These are phyloP conservation scores for Protaetia brevitarsis DNA, from an alignment of 1,140 invertebrate genomes.

Conservation along the genomic window DNA sequence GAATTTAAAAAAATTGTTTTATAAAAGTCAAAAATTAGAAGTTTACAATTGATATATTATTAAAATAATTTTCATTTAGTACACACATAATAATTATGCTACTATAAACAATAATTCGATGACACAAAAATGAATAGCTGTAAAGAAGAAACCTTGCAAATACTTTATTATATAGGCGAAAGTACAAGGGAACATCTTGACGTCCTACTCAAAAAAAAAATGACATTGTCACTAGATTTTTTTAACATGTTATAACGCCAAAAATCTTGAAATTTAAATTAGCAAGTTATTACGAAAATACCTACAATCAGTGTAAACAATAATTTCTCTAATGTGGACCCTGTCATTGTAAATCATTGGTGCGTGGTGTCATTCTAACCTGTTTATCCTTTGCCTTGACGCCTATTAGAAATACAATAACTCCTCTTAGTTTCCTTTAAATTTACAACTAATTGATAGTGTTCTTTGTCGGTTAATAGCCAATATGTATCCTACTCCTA, in stretches of 20 bases:
- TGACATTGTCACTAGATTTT: not conserved
- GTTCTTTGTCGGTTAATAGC: not conserved
- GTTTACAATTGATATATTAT: too few relatives aligned
- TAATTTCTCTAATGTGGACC: not conserved
- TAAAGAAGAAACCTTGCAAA: not conserved
- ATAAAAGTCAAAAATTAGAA: too few relatives aligned
- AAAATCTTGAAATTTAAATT: slow-evolving; percentile 8
- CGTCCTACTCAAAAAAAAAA: not conserved
- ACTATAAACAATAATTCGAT: too few relatives aligned
- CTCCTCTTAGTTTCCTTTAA: not conserved
- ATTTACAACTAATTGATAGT: slow-evolving; percentile 3
- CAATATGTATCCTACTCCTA: not conserved
- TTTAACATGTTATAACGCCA: not conserved
- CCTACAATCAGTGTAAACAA: too few relatives aligned
- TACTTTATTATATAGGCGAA: not conserved
- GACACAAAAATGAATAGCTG: too few relatives aligned
- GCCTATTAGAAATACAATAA: not conserved
- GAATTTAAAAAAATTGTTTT: too few relatives aligned
- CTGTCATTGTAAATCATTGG: not conserved
- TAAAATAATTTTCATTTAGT: too few relatives aligned
- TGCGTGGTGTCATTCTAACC: too few relatives aligned
- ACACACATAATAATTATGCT: too few relatives aligned
- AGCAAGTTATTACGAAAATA: not conserved
- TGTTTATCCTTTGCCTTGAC: not conserved
- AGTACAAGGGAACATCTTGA: not conserved